Conservation (phyloP, 2,113 vertebrate species). For the Perca schrenkii region DNA sequence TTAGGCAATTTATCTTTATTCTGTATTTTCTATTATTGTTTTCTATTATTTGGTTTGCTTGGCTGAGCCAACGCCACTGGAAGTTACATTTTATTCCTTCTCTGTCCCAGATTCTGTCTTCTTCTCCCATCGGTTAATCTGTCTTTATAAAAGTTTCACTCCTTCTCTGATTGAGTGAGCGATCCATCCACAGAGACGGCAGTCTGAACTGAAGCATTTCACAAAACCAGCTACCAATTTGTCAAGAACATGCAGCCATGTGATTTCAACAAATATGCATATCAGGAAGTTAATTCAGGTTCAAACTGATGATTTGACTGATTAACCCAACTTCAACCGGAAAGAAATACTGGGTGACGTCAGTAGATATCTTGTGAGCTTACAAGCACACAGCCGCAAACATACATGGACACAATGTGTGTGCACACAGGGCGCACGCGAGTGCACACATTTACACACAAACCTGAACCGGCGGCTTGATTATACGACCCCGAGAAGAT, state of each 20-base stretch:
- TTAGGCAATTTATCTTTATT: not conserved
- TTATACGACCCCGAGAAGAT: slow-evolving; percentile 57
- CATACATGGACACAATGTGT: not conserved
- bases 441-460: slow-evolving; percentile 15
- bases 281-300: slow-evolving; percentile 5
- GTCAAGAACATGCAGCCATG: not conserved
- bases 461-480: slow-evolving; percentile 32
- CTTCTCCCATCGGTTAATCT: not conserved
- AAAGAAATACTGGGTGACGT: not conserved
- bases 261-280: not conserved
- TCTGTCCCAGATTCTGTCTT: not conserved
- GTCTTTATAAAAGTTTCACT: not conserved
- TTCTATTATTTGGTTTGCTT: not conserved
- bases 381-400: not conserved
- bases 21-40: not conserved
- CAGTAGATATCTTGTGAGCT: not conserved
- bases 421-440: not conserved
- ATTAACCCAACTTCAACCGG: not conserved
- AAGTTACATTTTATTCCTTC: not conserved
- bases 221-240: not conserved
- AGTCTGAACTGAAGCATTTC: not conserved
- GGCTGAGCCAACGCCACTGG: not conserved
- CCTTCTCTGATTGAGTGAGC: not conserved
- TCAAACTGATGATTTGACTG: not conserved
- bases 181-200: not conserved